Conservation (phyloP, 2,113 vertebrate genomes). For the Hippocampus zosterae region DNA sequence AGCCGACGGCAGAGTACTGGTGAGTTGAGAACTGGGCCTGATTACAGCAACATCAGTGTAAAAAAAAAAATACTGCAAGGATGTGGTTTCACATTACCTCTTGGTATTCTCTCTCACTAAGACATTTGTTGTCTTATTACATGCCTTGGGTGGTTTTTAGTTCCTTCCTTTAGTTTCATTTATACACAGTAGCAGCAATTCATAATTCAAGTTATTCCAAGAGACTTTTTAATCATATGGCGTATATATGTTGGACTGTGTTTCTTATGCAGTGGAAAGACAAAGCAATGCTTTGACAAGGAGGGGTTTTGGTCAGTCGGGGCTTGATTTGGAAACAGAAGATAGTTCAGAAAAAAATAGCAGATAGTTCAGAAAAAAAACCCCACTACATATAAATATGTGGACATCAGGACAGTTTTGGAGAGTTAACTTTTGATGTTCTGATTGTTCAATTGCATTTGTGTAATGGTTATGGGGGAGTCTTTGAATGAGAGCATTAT, state of each 20-base stretch:
- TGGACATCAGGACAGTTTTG: background rate
- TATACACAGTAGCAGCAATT: background rate
- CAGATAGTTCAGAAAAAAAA: background rate
- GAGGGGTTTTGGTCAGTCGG: too few species aligned
- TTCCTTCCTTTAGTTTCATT: background rate
- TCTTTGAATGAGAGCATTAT: too few species aligned
- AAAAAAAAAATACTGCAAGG: constrained; percentile 19
- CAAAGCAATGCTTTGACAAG: background rate
- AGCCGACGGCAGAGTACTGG: constrained; percentile 83
- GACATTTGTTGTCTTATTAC: background rate
- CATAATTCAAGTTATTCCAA: background rate
- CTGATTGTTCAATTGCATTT: too few species aligned
- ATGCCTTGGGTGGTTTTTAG: background rate
- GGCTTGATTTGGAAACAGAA: background rate
- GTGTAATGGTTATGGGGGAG: too few species aligned
- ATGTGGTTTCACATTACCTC: constrained; percentile 38
- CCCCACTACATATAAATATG: background rate
- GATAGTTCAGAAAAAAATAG: background rate
- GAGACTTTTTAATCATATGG: background rate
- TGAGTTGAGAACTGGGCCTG: constrained; percentile 66
- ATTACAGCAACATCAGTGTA: constrained; percentile 56
- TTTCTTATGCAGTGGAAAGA: background rate
- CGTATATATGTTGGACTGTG: background rate
- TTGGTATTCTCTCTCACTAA: background rate
- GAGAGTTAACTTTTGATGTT: background rate